phyloP scores from a whole-genome alignment of 64 coral and sea anemone genomes.

The Porites australiensis region DNA sequence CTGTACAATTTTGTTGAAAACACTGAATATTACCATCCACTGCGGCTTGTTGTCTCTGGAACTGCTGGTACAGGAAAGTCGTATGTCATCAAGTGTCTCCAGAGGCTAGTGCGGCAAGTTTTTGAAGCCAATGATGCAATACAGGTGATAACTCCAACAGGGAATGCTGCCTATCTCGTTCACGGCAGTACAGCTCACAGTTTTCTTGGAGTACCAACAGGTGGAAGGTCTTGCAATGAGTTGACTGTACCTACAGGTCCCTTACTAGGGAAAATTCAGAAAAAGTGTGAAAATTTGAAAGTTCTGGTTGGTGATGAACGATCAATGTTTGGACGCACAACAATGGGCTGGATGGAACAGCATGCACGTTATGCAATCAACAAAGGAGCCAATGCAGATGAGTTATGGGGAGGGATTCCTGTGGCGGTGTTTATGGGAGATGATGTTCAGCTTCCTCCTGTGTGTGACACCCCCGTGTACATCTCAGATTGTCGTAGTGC shows the following conservation, averaged over 20 bases:
- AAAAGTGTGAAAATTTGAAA: constrained; percentile 39
- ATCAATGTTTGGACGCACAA: constrained; percentile 53
- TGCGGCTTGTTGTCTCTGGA: too few species aligned
- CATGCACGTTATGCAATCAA: constrained; percentile 37
- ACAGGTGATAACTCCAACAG: constrained; percentile 40
- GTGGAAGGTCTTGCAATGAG: constrained; percentile 32
- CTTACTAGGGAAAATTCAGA: constrained; percentile 31
- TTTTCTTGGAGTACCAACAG: constrained; percentile 40
- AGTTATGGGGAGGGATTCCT: constrained; percentile 39
- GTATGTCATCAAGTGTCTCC: too few species aligned
- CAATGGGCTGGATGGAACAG: constrained; percentile 59
- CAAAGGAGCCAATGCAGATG: constrained; percentile 8
- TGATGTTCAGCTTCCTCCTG: constrained; percentile 52
- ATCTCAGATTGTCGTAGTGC: constrained; percentile 32
- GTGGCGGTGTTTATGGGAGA: constrained; percentile 49
- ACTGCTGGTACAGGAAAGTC: too few species aligned
- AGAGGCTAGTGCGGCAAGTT: constrained; percentile 10
- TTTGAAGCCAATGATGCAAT: constrained; percentile 36
- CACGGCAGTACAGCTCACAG: constrained; percentile 23
- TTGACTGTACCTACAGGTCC: constrained; percentile 30
- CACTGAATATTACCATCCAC: too few species aligned
- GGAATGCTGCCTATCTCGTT: constrained; percentile 51
- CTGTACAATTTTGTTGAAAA: too few species aligned
- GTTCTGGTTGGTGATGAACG: constrained; percentile 47
- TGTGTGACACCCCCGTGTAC: constrained; percentile 26